Percentiles rank a stretch among this genome's conserved stretches.
phyloP scores from a whole-genome alignment of 1,140 invertebrate species.

The Meteorus sp. region DNA sequence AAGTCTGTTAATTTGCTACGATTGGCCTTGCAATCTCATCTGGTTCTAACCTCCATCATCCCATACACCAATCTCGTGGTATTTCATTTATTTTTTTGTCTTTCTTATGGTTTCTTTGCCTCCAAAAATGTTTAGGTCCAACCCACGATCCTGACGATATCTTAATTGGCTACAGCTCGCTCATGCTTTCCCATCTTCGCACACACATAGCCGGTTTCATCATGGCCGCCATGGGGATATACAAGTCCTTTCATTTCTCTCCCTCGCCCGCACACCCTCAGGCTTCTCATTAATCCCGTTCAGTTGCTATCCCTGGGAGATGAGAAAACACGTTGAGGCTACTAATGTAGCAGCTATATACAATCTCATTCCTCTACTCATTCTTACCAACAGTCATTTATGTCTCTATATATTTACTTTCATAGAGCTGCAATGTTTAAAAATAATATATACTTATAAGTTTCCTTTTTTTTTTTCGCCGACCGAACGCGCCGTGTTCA shows the following conservation, averaged over 20 bases:
- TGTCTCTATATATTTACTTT: no score
- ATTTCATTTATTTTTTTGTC: neutral
- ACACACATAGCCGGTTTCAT: conserved; percentile 25
- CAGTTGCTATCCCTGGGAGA: conserved; percentile 13
- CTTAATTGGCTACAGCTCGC: conserved; percentile 51
- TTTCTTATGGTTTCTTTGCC: neutral
- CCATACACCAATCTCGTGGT: no score
- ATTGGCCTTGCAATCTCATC: no score
- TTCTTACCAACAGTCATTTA: no score
- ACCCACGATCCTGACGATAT: conserved; percentile 47
- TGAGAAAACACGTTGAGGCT: conserved; percentile 4
- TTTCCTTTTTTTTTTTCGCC: no score
- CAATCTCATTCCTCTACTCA: neutral
- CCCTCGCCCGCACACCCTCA: neutral
- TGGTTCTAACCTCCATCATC: no score
- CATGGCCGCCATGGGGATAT: conserved; percentile 43
- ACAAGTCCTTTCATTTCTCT: neutral
- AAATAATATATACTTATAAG: no score
- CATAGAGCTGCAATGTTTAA: no score
- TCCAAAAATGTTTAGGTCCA: conserved; percentile 36
- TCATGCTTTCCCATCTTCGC: no score
- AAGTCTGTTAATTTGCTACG: no score
- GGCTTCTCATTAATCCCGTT: conserved; percentile 24
- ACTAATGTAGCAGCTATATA: conserved; percentile 4
- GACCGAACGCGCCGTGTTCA: no score